Evolutionary conservation across 2,113 vertebrate species (phyloP), one percentile per base, ranked within the genome.

Genomic region (Oncorhynchus gorbuscha): DNA sequence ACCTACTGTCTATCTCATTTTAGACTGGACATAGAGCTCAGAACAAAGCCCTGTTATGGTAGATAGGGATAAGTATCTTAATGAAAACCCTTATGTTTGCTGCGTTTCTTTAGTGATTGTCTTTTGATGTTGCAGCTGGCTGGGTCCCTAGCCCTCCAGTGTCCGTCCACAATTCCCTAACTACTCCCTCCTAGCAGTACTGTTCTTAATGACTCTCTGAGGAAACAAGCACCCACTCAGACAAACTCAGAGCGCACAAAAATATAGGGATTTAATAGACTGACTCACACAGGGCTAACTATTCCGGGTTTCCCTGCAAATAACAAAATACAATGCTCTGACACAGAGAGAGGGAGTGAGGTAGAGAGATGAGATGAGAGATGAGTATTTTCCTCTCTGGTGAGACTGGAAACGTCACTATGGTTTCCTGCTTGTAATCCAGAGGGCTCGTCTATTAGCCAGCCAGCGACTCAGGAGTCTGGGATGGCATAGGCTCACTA

Each of bases 181-280:
- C 14, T 79, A 76, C 79, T 77, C 75, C 87, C 74, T 83, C 90
- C 83, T 81, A 80, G 79, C 84, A 86, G 76, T 45, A 13, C 74
- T 83, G 82, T 86, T 86, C 81, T 82, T 86, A 84, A 80, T 80
- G 81, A 85, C 82, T 80, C 72, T 73, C 74, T 73, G 74, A 81
- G 84, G 90, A 88, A 91, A 88, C 83, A 72, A 61, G 69, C 85
- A 81, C 85, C 79, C 87, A 83, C 89, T 83, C 84, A 75, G 74
- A 58, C 73, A 79, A 28, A 80, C 75, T 30, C 68, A 69, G 12
- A n/a, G n/a, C 35, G 49, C 55, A 14, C 9, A 35, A 45, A 45
- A 8, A 39, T 6, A 45, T 2, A 45, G 39, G 3, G 39, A 11
- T 11, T 12, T 45, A 12, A 45, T 11, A 45, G 39, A 45, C 39